Evolutionary conservation across 2,888 invertebrate genomes (phyloP).

Genomic region (Machimus rusticus): DNA sequence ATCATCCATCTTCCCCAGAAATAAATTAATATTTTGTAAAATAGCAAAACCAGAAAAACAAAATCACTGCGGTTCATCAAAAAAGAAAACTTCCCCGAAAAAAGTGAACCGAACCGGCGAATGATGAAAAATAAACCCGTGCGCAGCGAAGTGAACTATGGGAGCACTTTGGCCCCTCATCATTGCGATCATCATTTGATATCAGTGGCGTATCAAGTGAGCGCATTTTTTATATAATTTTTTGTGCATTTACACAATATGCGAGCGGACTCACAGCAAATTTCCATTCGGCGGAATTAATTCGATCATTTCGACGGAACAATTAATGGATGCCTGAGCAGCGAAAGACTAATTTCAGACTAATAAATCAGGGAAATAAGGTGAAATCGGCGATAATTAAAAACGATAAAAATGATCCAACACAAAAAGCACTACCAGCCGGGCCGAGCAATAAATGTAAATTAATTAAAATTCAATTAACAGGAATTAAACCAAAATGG

Average conservation of each 20-base stretch:
- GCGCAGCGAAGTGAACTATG: neutral
- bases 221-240: neutral
- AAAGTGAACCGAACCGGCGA: neutral
- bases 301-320: constrained; percentile 33
- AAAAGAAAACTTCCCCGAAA: neutral
- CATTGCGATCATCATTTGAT: neutral
- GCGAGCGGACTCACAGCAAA: neutral
- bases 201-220: neutral
- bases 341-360: constrained; percentile 25
- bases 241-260: neutral
- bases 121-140: neutral
- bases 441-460: constrained; percentile 16
- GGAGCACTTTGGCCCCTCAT: neutral
- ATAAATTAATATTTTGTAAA: neutral
- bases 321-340: constrained; percentile 33
- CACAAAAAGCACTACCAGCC: neutral
- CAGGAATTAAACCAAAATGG: neutral
- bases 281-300: constrained; percentile 30
- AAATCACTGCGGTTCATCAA: neutral
- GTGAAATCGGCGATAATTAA: constrained; percentile 36
- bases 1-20: neutral
- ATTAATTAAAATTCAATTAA: constrained; percentile 39
- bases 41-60: neutral
- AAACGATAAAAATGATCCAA: neutral
- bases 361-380: constrained; percentile 34